Conservation (phyloP, 2,888 invertebrate genomes). For the Tachina lurida region DNA sequence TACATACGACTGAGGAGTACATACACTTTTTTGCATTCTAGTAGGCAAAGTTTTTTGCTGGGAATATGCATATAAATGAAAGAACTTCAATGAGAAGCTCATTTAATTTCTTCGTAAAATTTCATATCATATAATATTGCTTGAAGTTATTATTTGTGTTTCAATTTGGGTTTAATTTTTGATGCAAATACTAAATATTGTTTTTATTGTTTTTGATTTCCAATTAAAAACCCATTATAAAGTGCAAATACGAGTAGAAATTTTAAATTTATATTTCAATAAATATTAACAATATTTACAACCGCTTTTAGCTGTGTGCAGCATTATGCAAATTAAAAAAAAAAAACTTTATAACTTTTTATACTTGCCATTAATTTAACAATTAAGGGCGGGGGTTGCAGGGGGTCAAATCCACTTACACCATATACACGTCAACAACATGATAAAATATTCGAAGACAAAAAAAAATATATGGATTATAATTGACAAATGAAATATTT, state of each 20-base stretch:
- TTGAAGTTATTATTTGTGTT: neutral
- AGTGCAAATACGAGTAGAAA: constrained; percentile 46
- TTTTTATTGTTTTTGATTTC: constrained; percentile 2
- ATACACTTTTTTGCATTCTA: too few species aligned
- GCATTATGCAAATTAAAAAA: constrained; percentile 19
- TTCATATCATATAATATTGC: too few species aligned
- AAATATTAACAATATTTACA: constrained; percentile 61
- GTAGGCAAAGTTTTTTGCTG: too few species aligned
- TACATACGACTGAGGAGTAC: too few species aligned
- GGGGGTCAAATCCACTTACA: constrained; percentile 2
- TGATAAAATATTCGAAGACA: constrained; percentile 40
- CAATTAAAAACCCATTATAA: constrained; percentile 58
- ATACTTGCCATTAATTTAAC: constrained; percentile 40
- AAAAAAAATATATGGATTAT: constrained; percentile 62
- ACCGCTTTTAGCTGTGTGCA: constrained; percentile 7
- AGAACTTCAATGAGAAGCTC: too few species aligned
- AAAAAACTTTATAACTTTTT: constrained; percentile 10
- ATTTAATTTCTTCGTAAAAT: too few species aligned
- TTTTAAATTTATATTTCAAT: constrained; percentile 61
- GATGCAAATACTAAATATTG: neutral
- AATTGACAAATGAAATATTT: constrained; percentile 52
- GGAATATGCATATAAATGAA: too few species aligned
- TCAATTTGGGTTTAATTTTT: neutral
- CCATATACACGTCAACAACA: neutral
- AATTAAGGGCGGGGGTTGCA: neutral